phyloP scores from a whole-genome alignment of 2,113 vertebrate genomes.

The Mungos mungo region DNA sequence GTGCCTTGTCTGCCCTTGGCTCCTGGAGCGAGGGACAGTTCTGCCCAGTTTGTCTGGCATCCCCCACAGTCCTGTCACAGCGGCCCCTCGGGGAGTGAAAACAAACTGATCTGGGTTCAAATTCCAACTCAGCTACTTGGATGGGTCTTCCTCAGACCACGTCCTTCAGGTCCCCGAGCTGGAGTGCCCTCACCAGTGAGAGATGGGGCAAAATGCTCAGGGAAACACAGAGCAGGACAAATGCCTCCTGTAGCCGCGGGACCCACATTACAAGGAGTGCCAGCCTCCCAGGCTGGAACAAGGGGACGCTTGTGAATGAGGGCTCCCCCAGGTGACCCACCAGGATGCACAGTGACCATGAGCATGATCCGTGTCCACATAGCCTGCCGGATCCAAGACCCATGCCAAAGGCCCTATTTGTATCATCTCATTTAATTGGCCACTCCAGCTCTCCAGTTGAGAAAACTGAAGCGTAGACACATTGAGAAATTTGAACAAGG shows the following conservation, averaged over 20 bases:
- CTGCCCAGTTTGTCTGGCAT: not conserved
- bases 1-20: not conserved
- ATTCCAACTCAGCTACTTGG: not conserved
- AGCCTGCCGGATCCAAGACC: not conserved
- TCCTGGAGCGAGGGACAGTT: not conserved
- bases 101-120: not conserved
- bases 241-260: fast-evolving
- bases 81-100: not conserved
- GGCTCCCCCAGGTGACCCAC: not conserved
- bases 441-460: not conserved
- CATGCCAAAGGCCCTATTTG: not conserved
- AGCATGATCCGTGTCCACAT: fast-evolving
- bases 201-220: not conserved
- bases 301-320: not conserved
- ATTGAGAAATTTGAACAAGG: not conserved
- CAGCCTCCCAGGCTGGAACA: not conserved
- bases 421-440: not conserved
- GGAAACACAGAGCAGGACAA: not conserved
- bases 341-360: too few species aligned
- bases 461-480: not conserved
- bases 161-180: not conserved
- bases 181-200: not conserved
- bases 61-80: not conserved
- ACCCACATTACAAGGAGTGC: not conserved
- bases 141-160: not conserved